Evolutionary conservation across 2,113 vertebrate genomes (phyloP).

Genomic region (Hippocampus guttulatus): DNA sequence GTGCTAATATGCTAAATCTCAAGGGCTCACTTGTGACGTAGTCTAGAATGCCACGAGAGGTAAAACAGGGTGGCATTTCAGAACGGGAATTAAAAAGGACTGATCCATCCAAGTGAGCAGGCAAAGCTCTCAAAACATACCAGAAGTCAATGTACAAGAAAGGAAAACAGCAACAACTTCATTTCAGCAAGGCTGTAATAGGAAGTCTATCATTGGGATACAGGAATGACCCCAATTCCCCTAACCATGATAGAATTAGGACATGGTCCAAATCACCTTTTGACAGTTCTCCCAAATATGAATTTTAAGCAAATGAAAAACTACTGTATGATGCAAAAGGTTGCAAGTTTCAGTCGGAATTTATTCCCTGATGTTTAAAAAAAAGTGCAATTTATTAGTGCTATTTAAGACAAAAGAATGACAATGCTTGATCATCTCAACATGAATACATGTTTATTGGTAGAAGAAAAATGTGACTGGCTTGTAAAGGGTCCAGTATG

Average conservation of each 20-base stretch:
- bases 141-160: neutral
- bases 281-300: neutral
- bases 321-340: neutral
- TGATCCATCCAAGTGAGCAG: neutral
- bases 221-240: neutral
- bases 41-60: constrained; percentile 15
- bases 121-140: neutral
- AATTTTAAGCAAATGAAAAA: neutral
- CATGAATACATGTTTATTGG: constrained; percentile 45
- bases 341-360: neutral
- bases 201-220: neutral
- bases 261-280: neutral
- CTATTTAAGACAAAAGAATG: neutral
- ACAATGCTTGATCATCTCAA: neutral
- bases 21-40: constrained; percentile 24
- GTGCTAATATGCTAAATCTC: constrained; percentile 36
- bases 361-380: neutral
- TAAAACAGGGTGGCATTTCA: constrained; percentile 13
- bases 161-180: neutral
- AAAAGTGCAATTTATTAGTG: neutral
- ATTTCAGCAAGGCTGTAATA: neutral
- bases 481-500: neutral
- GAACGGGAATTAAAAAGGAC: neutral
- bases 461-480: constrained; percentile 10
- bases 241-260: neutral